Evolutionary conservation across 2,888 invertebrate species (phyloP), one percentile per base, ranked within the genome.

Genomic region (Catocala fraxini): DNA sequence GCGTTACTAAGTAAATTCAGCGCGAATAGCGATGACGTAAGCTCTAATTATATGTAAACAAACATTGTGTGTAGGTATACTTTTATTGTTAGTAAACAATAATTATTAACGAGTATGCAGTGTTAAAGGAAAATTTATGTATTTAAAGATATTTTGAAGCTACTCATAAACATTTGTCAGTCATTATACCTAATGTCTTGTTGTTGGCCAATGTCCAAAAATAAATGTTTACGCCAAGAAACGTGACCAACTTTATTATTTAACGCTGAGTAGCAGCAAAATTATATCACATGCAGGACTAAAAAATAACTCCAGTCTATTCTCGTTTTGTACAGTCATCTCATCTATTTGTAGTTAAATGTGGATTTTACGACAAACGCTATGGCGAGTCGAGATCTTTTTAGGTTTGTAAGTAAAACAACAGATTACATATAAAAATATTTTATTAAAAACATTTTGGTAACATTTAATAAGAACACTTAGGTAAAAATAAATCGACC

Each of bases 381-480:
- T 41, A 6, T 39, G 6, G 35, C 35, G 1, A 39, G 7, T 0
- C 9, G 35, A 9, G 35, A 6, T 45, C 46, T 41, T 13, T 43
- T 33, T 5, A 51, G 42, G 49, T 52, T 55, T 25, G 25, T 34
- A 63, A 88, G 83, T 83, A 58, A 90, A 91, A 90, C 86, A 83
- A 70, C 77, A 70, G 60, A 64, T 10, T 94, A 94, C 94, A 93
- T 95, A 95, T 94, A 95, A 95, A 95, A 94, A 95, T 95, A 94
- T 94, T 94, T 94, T 95, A 94, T 95, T 95, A 94, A 95, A 94
- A 95, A 95, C 94, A 94, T 94, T 94, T 95, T 94, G 94, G 94
- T 95, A 95, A 95, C 94, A 95, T 95, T 95, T 95, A 95, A 94
- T 95, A 95, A 94, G 94, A 94, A 95, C 94, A 95, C 94, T 95